Base-by-base conservation (phyloP, 23 tunicate genomes). In the Phallusia fumigata region DNA sequence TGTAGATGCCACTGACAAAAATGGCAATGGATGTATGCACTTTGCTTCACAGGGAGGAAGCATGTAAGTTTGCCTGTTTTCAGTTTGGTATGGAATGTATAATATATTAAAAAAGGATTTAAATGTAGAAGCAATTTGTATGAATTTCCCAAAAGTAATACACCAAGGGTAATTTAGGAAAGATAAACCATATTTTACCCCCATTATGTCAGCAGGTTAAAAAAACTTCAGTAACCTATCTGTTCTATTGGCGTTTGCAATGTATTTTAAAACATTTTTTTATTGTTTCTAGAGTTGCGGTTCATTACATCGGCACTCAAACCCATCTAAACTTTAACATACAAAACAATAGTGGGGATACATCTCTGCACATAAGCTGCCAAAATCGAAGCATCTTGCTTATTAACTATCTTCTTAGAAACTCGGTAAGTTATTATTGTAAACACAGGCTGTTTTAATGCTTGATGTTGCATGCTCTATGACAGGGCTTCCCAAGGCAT, bases 11-110 rank as follows among this genome's bases (percentile, higher is more conserved):
- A 52, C 83, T 15, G 98, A 94, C 64, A 89, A 94, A 53, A 69
- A 73, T 33, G 90, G 98, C 35, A 50, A 93, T 80, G 74, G 85
- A 19, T 89, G 90, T 58, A 86, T 94, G 83, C 93, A 89, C 45
- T 94, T 85, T 79, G 94, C 98, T 47, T 90, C 94, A 19, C 21
- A 78, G 45, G 93, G 93, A 53, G 90, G 90, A 1, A 84, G 78
- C 47, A 58, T 89, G 84, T 82, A 78, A 79, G 87, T 58, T 8
- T 6, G 8, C 69, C 8, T 58, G 1, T 58, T 21, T 58, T 58
- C 69, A 58, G 13, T 6, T 58, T 58, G 69, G 16, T 16, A 58
- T 21, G 8, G 69, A 40, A 40, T 40, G 47, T 40, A 10, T 3
- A 40, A 3, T 10, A 40, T 40, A 40, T 5, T 40, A 40, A 40